These are phyloP conservation scores for Boloria euphrosyne DNA, from an alignment of 2,888 invertebrate species.

Conservation along the genomic window DNA sequence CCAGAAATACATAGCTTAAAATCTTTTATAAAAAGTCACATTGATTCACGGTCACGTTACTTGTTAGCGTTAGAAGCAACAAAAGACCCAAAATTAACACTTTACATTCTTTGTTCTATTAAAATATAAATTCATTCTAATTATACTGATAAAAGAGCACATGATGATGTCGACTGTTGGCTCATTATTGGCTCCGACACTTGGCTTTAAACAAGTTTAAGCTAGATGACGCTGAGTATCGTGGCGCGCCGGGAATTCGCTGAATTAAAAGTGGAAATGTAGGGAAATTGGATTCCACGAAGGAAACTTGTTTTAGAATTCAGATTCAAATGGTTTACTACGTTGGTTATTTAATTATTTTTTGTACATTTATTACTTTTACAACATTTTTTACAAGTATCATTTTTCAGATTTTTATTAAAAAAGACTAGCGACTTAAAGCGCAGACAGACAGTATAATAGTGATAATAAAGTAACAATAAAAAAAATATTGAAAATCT, in stretches of 20 bases:
- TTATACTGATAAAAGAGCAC: constrained; percentile 20
- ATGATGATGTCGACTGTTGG: constrained; percentile 26
- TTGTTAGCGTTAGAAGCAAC: no score
- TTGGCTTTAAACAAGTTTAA: constrained; percentile 44
- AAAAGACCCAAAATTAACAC: no score
- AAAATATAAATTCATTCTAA: neutral
- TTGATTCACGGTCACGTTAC: no score
- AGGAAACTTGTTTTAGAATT: constrained; percentile 39
- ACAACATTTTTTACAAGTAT: no score
- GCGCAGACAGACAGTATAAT: no score
- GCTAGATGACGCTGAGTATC: constrained; percentile 36
- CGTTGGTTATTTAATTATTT: constrained; percentile 5
- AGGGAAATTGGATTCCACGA: constrained; percentile 43
- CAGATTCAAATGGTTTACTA: constrained; percentile 26
- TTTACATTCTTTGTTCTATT: no score
- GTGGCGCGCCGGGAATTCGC: constrained; percentile 39
- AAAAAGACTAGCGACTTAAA: no score
- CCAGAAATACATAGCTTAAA: no score
- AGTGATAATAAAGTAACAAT: no score
- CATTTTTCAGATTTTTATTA: no score
- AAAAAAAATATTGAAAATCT: no score
- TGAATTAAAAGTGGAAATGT: constrained; percentile 45
- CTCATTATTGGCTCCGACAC: constrained; percentile 42
- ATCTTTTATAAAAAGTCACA: no score
- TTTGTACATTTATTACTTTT: neutral